Conservation (phyloP, 2,113 vertebrate genomes). For the Arenaria interpres region DNA sequence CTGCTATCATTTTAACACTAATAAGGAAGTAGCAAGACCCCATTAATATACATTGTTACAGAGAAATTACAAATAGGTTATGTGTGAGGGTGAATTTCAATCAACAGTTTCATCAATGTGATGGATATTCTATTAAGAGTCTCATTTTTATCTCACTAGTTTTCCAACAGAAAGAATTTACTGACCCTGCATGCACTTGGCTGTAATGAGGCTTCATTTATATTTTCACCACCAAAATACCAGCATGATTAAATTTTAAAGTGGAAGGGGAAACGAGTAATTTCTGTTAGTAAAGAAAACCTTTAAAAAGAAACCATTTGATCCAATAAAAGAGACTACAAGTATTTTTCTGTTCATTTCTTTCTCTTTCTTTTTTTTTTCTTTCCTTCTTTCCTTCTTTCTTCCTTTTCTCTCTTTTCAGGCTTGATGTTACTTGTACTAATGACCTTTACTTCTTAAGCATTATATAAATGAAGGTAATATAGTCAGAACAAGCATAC, state of each 20-base stretch:
- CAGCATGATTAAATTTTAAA: conserved; percentile 35
- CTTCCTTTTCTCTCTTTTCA: not conserved
- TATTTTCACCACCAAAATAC: conserved; percentile 2
- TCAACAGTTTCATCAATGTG: conserved; percentile 64
- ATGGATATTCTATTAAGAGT: conserved; percentile 51
- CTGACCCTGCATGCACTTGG: not conserved
- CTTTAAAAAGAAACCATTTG: not conserved
- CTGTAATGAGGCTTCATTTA: conserved; percentile 49
- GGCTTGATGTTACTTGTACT: not conserved
- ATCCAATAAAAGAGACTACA: not conserved
- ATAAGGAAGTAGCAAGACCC: conserved; percentile 10
- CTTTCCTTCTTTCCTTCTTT: too few species aligned
- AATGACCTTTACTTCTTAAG: not conserved
- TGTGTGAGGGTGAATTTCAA: conserved; percentile 59
- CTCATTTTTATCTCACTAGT: conserved; percentile 45
- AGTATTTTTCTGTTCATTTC: not conserved
- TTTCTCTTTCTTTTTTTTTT: too few species aligned
- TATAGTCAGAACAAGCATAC: not conserved
- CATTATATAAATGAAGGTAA: not conserved
- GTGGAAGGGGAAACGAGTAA: not conserved
- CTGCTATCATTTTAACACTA: not conserved
- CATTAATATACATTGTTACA: conserved; percentile 30
- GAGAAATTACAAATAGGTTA: conserved; percentile 11
- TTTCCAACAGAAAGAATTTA: conserved; percentile 28
- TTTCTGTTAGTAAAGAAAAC: not conserved